Conservation (phyloP, 2,888 invertebrate species). For the Oligia fasciuncula region DNA sequence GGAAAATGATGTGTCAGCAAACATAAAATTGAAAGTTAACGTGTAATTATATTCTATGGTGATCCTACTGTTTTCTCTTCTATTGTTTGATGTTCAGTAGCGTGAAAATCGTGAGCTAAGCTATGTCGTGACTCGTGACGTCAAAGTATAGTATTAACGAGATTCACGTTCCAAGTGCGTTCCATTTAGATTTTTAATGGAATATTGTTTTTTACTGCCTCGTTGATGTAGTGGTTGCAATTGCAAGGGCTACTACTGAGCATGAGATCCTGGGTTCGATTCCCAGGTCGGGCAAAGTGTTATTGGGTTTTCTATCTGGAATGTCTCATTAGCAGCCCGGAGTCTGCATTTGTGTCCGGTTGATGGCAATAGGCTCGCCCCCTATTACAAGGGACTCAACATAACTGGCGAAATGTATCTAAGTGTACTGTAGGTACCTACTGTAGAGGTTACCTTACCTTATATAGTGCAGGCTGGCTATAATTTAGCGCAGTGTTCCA, state of each 20-base stretch:
- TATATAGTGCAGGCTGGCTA: too few relatives aligned
- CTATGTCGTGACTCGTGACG: constrained; percentile 55
- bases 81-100: constrained; percentile 84
- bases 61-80: constrained; percentile 85
- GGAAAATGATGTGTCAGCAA: constrained; percentile 56
- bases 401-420: background rate
- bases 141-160: constrained; percentile 35
- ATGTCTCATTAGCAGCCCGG: background rate
- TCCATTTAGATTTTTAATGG: constrained; percentile 19
- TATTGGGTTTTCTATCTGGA: background rate
- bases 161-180: constrained; percentile 6
- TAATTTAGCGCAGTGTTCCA: too few relatives aligned
- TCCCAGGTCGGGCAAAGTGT: background rate
- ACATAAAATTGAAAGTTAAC: constrained; percentile 80
- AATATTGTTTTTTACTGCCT: constrained; percentile 40
- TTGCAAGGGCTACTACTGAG: background rate
- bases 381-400: background rate
- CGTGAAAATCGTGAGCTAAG: constrained; percentile 79
- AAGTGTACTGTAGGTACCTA: background rate
- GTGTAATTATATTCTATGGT: constrained; percentile 77
- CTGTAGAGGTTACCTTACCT: too few relatives aligned
- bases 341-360: background rate
- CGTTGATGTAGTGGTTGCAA: background rate
- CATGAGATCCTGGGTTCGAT: background rate
- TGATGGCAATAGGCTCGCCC: background rate